These are phyloP conservation scores for Plectrocnemia conspersa DNA, from an alignment of 1,140 invertebrate species.

Conservation along the genomic window DNA sequence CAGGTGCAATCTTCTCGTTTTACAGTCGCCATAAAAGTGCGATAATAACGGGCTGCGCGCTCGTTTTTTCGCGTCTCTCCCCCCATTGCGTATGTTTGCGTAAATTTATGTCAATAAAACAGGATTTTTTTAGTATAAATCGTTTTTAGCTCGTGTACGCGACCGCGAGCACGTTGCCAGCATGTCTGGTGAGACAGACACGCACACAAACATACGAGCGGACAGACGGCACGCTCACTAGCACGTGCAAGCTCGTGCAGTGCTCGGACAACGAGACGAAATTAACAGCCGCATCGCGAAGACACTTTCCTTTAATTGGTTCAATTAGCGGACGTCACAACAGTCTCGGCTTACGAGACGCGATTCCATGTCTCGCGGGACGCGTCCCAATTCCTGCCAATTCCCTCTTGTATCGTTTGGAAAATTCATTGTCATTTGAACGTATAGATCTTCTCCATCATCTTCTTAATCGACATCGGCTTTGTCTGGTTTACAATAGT, in stretches of 20 bases:
- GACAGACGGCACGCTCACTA: background rate
- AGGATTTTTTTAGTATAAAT: no score
- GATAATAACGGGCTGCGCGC: no score
- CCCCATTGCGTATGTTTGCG: no score
- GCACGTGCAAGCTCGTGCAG: background rate
- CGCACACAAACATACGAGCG: constrained; percentile 2
- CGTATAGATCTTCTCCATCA: background rate
- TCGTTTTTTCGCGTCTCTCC: no score
- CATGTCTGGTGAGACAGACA: constrained; percentile 15
- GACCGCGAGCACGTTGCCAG: constrained; percentile 19
- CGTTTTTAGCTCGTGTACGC: background rate
- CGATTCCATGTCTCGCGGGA: background rate
- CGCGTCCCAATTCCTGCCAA: no score
- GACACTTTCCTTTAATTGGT: background rate
- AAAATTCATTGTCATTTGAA: background rate
- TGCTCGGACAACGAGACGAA: background rate
- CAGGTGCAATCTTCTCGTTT: no score
- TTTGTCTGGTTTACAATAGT: background rate
- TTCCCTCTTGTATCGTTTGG: background rate
- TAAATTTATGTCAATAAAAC: no score
- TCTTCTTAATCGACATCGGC: background rate
- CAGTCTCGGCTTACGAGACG: no score
- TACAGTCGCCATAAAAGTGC: no score
- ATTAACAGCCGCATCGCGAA: background rate
- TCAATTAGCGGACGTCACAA: background rate